Conservation (phyloP, 2,888 invertebrate species). For the Andrena bucephala region DNA sequence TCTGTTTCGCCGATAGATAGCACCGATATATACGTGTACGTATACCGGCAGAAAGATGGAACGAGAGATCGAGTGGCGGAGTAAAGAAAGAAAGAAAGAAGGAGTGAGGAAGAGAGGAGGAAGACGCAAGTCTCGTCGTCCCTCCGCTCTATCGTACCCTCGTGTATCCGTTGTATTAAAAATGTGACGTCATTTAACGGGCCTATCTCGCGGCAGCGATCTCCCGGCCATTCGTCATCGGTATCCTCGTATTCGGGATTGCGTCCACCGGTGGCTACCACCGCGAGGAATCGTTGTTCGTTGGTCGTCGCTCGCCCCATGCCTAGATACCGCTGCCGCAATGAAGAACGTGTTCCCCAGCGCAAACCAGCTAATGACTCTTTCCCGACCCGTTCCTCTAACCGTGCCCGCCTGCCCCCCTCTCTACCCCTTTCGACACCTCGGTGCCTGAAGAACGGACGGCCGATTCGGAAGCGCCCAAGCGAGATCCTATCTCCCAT, state of each 20-base stretch:
- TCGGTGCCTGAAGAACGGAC: neutral
- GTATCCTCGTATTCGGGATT: slow-evolving; percentile 71
- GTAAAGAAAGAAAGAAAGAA: slow-evolving; percentile 36
- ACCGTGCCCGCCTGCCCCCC: neutral
- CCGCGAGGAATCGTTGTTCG: slow-evolving; percentile 50
- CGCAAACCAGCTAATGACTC: slow-evolving; percentile 56
- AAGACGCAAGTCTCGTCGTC: slow-evolving; percentile 50
- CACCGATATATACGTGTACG: slow-evolving; percentile 70
- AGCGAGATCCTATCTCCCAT: neutral
- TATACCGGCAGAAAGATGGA: slow-evolving; percentile 58
- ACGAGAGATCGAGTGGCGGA: slow-evolving; percentile 59
- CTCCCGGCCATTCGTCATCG: slow-evolving; percentile 73
- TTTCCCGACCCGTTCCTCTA: slow-evolving; percentile 21
- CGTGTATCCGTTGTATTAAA: slow-evolving; percentile 73
- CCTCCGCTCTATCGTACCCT: slow-evolving; percentile 57
- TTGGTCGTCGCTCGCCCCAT: slow-evolving; percentile 38
- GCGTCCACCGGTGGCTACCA: slow-evolving; percentile 60
- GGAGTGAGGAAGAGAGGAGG: slow-evolving; percentile 43
- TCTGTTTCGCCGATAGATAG: slow-evolving; percentile 77
- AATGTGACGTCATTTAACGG: slow-evolving; percentile 77
- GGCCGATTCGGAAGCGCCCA: neutral
- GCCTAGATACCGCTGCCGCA: slow-evolving; percentile 29
- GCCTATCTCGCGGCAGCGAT: slow-evolving; percentile 70
- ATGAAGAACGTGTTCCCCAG: slow-evolving; percentile 44
- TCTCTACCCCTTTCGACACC: neutral